Evolutionary conservation across 2,113 vertebrate genomes (phyloP), one percentile per base, ranked within the genome.

Genomic region (Hystrix cristata): DNA sequence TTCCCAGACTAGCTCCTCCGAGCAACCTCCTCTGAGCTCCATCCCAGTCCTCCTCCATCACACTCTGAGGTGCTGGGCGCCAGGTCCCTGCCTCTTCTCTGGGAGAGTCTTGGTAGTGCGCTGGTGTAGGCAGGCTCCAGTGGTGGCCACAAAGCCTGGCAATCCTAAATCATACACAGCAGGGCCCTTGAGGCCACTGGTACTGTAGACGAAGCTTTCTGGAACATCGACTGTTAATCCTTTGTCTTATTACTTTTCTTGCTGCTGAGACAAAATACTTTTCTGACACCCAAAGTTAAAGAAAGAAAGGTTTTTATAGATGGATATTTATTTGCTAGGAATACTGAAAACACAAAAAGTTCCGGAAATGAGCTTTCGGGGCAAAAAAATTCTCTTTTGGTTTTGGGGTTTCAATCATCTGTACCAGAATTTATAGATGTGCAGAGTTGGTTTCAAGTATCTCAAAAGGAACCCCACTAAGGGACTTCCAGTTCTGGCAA

Each of bases 1-100:
- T 46, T 82, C 23, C 15, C 5, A 27, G 53, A 23, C 0, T 0
- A 3, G 48, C 48, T 69, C 23, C 48, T 79, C 76, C 38, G 60
- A 29, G 81, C 60, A 55, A 67, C 38, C 76, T 67, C 5, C 15
- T 31, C 48, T 19, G 76, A 82, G 48, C 2, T 78, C 21, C 23
- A 60, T 53, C 0, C 0, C 14, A 46, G 7, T 7, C 2, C 0
- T 10, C 59, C 15, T 10, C 7, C 0, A 1, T 19, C 9, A 4
- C 43, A 13, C 59, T 48, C 38, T n/a, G 59, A 10, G 27, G 53
- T 46, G 29, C 94, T 79, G 62, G 57, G 0, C 15, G 14, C 18
- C 9, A 2, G 48, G 0, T 10, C 60, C 53, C 43, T 13, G 0
- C 7, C 5, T 4, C 29, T n/a, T 53, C 69, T 64, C 60, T 31